These are phyloP conservation scores for Ctenopoma kingsleyae DNA, from an alignment of 2,797 vertebrate species.

Conservation along the genomic window DNA sequence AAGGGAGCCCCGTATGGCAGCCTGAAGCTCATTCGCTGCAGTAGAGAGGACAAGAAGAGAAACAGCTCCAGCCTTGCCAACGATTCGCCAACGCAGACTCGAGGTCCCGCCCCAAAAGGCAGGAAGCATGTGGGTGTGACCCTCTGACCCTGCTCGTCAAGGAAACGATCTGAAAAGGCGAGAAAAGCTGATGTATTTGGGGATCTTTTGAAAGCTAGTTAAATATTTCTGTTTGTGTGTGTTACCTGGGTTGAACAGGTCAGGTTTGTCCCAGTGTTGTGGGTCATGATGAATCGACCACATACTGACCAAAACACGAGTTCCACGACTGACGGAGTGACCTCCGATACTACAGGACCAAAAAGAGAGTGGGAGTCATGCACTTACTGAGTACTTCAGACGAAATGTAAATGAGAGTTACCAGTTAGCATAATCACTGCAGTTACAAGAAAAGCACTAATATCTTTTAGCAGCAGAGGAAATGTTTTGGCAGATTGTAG, in stretches of 20 bases:
- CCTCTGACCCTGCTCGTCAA: conserved; percentile 75
- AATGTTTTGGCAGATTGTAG: no score
- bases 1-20: conserved; percentile 62
- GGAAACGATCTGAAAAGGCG: conserved; percentile 78
- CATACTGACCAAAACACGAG: conserved; percentile 86
- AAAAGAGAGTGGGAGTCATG: not conserved
- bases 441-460: no score
- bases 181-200: not conserved
- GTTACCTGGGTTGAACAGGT: conserved; percentile 83
- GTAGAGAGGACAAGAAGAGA: conserved; percentile 83
- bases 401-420: no score
- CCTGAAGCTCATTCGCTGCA: conserved; percentile 82
- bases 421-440: no score
- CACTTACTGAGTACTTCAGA: no score
- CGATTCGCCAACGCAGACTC: conserved; percentile 85
- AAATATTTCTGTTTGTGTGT: not conserved
- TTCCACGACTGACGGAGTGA: conserved; percentile 72
- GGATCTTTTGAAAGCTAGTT: not conserved
- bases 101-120: conserved; percentile 86
- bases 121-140: conserved; percentile 76
- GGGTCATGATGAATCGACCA: conserved; percentile 87
- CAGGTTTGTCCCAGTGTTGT: conserved; percentile 80
- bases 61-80: conserved; percentile 85
- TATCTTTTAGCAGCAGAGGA: no score
- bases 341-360: conserved; percentile 75